These are phyloP conservation scores for Drosophila sechellia DNA, from an alignment of 1,140 invertebrate genomes.

Conservation along the genomic window DNA sequence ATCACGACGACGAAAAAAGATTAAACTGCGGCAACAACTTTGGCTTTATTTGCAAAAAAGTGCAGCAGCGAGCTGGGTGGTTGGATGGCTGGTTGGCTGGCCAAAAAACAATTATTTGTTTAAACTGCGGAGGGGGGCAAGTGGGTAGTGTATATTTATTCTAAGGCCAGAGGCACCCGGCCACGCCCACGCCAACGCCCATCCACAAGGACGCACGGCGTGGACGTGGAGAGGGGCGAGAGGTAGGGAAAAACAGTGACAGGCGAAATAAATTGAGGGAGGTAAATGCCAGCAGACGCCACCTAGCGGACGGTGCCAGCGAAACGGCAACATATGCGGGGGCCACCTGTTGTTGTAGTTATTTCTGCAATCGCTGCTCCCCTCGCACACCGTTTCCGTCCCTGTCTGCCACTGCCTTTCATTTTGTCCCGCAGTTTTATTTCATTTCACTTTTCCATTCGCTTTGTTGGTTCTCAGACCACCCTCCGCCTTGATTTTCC, in stretches of 20 bases:
- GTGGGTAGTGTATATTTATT: constrained; percentile 67
- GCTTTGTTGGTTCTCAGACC: constrained; percentile 29
- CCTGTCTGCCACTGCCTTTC: constrained; percentile 43
- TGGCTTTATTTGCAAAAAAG: constrained; percentile 54
- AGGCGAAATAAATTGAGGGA: constrained; percentile 63
- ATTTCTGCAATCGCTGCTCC: constrained; percentile 38
- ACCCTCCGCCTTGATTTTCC: background rate
- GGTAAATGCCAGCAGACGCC: constrained; percentile 59
- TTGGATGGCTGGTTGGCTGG: constrained; percentile 49
- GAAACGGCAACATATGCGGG: constrained; percentile 25
- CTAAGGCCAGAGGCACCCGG: constrained; percentile 51
- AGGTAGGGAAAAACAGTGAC: constrained; percentile 12
- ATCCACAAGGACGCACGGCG: background rate
- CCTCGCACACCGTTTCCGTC: constrained; percentile 51
- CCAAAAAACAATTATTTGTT: constrained; percentile 80
- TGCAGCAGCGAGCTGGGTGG: constrained; percentile 32
- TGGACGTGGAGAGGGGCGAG: background rate
- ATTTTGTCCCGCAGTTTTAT: constrained; percentile 65
- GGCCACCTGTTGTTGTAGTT: constrained; percentile 66
- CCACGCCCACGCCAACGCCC: background rate
- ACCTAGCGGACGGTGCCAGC: constrained; percentile 41
- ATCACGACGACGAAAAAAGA: constrained; percentile 53
- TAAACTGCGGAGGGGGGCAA: constrained; percentile 12
- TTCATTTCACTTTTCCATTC: constrained; percentile 52
- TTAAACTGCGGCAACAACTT: constrained; percentile 72